Conservation (phyloP, 2,113 vertebrate species). For the Prunella himalayana region DNA sequence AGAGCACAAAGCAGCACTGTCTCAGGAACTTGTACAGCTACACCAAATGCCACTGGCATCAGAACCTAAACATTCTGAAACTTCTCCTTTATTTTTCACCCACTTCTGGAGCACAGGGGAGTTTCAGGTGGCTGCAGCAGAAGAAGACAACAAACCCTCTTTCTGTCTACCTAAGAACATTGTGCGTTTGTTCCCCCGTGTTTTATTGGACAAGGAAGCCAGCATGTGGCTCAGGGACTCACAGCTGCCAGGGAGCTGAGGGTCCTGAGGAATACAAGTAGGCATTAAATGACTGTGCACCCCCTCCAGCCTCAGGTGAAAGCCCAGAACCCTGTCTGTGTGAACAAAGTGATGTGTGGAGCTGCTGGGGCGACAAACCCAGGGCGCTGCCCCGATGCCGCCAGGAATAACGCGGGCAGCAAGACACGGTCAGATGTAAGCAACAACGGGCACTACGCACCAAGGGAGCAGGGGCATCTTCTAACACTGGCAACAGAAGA, state of each 20-base stretch:
- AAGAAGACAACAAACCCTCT: background rate
- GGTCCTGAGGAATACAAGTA: background rate
- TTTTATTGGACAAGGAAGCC: background rate
- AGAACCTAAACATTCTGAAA: background rate
- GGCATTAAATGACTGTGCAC: background rate
- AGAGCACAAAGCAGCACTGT: background rate
- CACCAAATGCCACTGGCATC: background rate
- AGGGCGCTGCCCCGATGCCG: background rate
- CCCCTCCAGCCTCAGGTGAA: background rate
- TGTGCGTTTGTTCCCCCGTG: background rate
- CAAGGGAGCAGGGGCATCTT: background rate
- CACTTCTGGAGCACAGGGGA: background rate
- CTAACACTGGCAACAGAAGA: background rate
- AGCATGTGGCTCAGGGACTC: background rate
- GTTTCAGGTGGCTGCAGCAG: background rate
- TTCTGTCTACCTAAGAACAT: background rate
- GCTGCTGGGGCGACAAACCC: background rate
- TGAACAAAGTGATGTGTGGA: background rate
- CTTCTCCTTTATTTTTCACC: background rate
- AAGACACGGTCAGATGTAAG: background rate
- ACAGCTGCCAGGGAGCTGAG: background rate
- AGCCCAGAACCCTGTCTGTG: background rate
- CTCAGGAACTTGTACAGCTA: background rate
- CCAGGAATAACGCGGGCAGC: background rate
- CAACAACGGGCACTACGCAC: background rate